Conservation (phyloP, 2,113 vertebrate species). For the Passer montanus region DNA sequence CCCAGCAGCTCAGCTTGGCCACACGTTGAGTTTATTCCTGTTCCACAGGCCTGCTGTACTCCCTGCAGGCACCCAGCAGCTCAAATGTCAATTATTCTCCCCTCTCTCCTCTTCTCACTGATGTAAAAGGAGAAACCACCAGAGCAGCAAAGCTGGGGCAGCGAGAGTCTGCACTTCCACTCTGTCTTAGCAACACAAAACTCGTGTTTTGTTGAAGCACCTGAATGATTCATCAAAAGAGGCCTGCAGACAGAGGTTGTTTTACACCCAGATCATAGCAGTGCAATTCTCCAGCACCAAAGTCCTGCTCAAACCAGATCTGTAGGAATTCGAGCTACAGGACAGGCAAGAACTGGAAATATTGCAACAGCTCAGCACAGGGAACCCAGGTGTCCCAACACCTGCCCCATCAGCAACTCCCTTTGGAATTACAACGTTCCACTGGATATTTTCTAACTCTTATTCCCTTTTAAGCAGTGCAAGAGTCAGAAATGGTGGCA, state of each 20-base stretch:
- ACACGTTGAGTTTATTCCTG: rapidly evolving
- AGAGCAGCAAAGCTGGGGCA: not conserved
- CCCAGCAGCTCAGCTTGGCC: not conserved
- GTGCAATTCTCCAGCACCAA: not conserved
- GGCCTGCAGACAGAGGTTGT: not conserved
- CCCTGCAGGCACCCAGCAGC: not conserved
- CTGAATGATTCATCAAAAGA: not conserved
- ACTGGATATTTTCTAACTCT: not conserved
- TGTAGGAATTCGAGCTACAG: not conserved
- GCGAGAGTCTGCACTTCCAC: rapidly evolving
- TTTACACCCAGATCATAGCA: not conserved
- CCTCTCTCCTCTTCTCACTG: not conserved
- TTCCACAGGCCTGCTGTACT: not conserved
- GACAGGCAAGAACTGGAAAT: not conserved
- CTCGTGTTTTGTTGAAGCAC: not conserved
- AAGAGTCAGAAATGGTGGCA: not conserved
- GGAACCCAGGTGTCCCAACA: not conserved
- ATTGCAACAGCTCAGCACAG: not conserved
- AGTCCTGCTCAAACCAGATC: not conserved
- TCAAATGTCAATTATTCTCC: not conserved
- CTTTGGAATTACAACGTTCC: not conserved
- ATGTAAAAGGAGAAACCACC: not conserved
- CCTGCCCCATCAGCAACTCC: not conserved
- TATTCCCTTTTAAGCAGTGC: not conserved
- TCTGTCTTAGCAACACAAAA: not conserved